A percentile compares a stretch with the other conserved stretches of the same genome.
These are phyloP conservation scores for Blastobasis adustella DNA, from an alignment of 2,888 invertebrate genomes.

Conservation along the genomic window DNA sequence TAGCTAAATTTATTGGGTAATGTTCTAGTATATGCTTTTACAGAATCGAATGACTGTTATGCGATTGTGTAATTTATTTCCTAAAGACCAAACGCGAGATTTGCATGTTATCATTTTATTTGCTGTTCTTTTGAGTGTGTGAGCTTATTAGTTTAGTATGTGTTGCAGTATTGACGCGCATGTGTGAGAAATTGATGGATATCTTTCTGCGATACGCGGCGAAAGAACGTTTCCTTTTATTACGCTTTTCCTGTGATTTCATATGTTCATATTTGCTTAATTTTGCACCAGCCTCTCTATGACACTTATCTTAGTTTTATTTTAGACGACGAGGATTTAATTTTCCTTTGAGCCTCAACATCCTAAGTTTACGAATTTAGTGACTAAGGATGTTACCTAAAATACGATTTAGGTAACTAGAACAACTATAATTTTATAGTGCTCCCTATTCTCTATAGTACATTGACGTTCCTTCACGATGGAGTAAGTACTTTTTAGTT, in stretches of 20 bases:
- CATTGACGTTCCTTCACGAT: no score
- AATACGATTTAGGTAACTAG: no score
- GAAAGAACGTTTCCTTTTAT: slow-evolving; percentile 28
- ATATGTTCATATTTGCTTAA: slow-evolving; percentile 69
- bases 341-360: no score
- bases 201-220: slow-evolving; percentile 13
- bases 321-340: no score
- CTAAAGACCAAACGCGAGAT: slow-evolving; percentile 74
- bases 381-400: no score
- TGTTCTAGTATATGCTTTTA: slow-evolving; percentile 38
- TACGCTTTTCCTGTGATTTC: slow-evolving; percentile 70
- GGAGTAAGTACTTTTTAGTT: no score
- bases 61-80: slow-evolving; percentile 49
- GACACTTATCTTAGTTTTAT: slow-evolving; percentile 18
- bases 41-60: slow-evolving; percentile 26
- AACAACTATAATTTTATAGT: no score
- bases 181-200: slow-evolving; percentile 66
- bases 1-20: slow-evolving; percentile 75
- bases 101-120: slow-evolving; percentile 59
- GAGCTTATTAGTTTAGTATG: slow-evolving; percentile 41
- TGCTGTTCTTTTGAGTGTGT: slow-evolving; percentile 46
- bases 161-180: slow-evolving; percentile 60
- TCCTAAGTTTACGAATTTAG: no score
- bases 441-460: no score
- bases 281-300: slow-evolving; percentile 53